Conservation (phyloP, 2,113 vertebrate species). For the Acrocephalus arundinaceus region DNA sequence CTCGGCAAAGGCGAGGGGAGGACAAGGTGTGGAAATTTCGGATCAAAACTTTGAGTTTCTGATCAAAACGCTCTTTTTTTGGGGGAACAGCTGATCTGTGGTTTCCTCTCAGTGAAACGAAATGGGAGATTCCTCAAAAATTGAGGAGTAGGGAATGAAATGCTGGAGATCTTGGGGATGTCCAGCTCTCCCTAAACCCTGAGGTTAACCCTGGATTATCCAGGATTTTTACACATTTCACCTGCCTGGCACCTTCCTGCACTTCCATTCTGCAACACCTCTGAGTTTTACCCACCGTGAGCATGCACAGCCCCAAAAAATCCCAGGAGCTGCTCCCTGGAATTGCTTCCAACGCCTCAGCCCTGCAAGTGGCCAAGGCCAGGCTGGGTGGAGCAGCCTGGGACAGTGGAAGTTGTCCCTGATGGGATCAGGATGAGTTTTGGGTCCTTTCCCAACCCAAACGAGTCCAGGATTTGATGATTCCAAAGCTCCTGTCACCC, state of each 20-base stretch:
- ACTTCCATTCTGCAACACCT: accelerated
- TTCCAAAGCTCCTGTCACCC: accelerated
- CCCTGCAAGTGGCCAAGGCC: not conserved
- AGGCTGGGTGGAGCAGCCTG: not conserved
- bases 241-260: not conserved
- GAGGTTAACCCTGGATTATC: not conserved
- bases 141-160: accelerated
- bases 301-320: not conserved
- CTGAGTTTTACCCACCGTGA: not conserved
- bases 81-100: accelerated
- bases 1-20: not conserved
- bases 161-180: not conserved
- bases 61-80: not conserved
- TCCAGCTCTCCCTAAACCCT: not conserved
- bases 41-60: not conserved
- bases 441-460: not conserved
- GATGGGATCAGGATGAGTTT: not conserved
- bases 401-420: not conserved
- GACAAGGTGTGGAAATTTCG: accelerated
- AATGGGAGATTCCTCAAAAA: accelerated
- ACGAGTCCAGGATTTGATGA: not conserved
- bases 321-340: accelerated
- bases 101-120: not conserved
- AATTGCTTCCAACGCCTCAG: not conserved
- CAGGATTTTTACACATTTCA: not conserved